These are phyloP conservation scores for Napeogenes sylphis DNA, from an alignment of 2,888 invertebrate genomes.

Conservation along the genomic window DNA sequence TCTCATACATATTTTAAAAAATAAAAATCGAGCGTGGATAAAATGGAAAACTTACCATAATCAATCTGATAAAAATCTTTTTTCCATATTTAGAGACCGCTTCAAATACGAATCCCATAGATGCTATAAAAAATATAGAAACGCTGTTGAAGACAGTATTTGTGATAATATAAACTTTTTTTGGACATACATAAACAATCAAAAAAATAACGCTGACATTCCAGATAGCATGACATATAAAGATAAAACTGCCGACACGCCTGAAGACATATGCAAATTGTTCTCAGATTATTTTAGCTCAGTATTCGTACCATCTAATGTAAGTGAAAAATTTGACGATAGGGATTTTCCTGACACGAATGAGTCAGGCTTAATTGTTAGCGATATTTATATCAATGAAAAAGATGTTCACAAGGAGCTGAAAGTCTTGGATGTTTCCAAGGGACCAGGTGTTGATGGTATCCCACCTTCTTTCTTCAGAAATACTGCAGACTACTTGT, in stretches of 20 bases:
- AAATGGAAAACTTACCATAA: background rate
- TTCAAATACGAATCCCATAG: background rate
- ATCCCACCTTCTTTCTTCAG: slow-evolving; percentile 7
- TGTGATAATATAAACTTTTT: background rate
- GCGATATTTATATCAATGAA: background rate
- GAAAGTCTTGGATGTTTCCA: background rate
- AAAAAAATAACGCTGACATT: background rate
- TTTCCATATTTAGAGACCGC: background rate
- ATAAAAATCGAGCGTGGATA: background rate
- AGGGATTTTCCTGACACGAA: background rate
- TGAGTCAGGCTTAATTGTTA: background rate
- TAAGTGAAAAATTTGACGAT: background rate
- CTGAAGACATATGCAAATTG: background rate
- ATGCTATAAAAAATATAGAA: background rate
- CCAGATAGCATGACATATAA: background rate
- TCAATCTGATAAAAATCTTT: background rate
- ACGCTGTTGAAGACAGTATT: background rate
- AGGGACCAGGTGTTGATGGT: slow-evolving; percentile 5
- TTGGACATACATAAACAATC: background rate
- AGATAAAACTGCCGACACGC: background rate
- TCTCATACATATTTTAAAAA: background rate
- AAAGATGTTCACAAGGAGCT: slow-evolving; percentile 2
- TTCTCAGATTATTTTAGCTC: background rate
- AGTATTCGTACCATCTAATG: background rate
- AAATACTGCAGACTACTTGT: background rate